Conservation (phyloP, 1,140 invertebrate species). For the Philopotamus ludificatus region DNA sequence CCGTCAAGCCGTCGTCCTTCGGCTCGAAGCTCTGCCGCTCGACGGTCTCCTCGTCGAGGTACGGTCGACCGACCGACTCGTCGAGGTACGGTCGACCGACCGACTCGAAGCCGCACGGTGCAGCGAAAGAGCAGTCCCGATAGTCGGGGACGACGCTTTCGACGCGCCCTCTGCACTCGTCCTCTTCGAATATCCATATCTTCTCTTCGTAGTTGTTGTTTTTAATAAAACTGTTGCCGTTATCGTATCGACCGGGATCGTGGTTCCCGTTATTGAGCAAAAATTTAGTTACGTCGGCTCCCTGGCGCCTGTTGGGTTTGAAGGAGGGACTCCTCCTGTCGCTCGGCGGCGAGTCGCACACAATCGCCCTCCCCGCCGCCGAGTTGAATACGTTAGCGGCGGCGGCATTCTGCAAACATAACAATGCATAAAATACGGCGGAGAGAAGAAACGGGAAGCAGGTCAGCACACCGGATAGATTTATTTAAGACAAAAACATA, state of each 20-base stretch:
- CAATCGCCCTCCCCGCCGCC: slow-evolving; percentile 35
- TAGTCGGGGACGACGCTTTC: not conserved
- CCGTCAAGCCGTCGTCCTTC: too few relatives aligned
- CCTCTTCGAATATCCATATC: slow-evolving; percentile 5
- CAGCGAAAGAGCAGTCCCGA: not conserved
- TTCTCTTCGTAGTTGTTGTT: slow-evolving; percentile 8
- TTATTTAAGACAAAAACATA: too few relatives aligned
- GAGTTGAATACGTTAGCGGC: slow-evolving; percentile 38
- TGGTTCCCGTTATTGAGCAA: slow-evolving; percentile 26
- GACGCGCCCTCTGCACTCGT: not conserved
- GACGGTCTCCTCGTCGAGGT: too few relatives aligned
- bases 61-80: too few relatives aligned
- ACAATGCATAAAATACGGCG: too few relatives aligned
- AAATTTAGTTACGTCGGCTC: slow-evolving; percentile 27
- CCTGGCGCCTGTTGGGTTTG: slow-evolving; percentile 6
- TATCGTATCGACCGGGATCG: not conserved
- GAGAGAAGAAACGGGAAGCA: not conserved
- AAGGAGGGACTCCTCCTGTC: slow-evolving; percentile 7
- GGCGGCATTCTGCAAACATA: slow-evolving; percentile 35
- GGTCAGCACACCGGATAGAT: not conserved
- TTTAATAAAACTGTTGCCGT: not conserved
- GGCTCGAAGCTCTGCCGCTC: not conserved
- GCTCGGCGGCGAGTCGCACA: slow-evolving; percentile 15
- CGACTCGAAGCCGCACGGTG: not conserved
- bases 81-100: too few relatives aligned